phyloP scores from a whole-genome alignment of 35 echinoderm and acorn worm genomes.

The Hemicentrotus pulcherrimus region DNA sequence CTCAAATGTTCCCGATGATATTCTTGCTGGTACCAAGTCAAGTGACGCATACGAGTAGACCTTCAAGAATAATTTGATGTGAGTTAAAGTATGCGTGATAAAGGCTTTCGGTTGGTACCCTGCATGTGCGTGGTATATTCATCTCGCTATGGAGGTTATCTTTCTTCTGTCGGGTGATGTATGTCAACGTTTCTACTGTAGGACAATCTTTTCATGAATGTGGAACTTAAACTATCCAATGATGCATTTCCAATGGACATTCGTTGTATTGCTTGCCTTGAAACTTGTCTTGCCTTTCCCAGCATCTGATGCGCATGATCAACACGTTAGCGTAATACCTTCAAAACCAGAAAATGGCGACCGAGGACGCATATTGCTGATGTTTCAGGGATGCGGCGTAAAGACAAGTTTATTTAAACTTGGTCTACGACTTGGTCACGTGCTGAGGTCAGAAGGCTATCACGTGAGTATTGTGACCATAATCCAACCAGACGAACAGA shows the following conservation, averaged over 20 bases:
- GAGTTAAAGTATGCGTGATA: neutral
- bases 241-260: neutral
- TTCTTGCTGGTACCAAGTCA: neutral
- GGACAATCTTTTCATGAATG: no score
- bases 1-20: neutral
- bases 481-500: neutral
- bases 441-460: neutral
- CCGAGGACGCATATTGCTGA: neutral
- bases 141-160: neutral
- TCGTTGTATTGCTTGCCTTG: neutral
- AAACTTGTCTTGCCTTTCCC: neutral
- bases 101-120: neutral
- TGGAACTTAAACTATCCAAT: neutral
- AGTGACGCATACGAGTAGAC: neutral
- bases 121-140: neutral
- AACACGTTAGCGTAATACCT: neutral
- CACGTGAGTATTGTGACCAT: neutral
- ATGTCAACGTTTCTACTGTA: no score
- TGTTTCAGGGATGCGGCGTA: constrained; percentile 12
- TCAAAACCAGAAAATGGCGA: neutral
- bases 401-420: constrained; percentile 17
- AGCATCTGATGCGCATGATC: neutral
- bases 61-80: neutral
- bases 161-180: no score
- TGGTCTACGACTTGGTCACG: neutral